Evolutionary conservation across 2,888 invertebrate genomes (phyloP), one percentile per base, ranked within the genome.

Genomic region (Heliconius sara): DNA sequence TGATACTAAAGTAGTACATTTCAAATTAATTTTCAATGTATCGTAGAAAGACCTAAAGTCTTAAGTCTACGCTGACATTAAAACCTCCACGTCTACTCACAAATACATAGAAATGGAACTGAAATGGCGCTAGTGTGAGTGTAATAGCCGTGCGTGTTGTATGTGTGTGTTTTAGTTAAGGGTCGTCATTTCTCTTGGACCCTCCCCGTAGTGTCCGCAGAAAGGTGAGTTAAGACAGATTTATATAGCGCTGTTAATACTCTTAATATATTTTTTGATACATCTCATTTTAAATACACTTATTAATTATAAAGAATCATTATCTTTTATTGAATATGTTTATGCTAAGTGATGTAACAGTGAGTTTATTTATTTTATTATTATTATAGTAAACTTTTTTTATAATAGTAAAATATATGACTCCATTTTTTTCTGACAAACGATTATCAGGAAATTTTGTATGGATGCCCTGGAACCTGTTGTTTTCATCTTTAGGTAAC

Each of bases 171-270:
- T 92, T 94, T 95, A 95, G 95, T 95, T 95, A 95, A 95, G 95
- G 95, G 95, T 94, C 95, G 95, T 95, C 95, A 95, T 95, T 95
- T 95, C 95, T 95, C 95, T 93, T 95, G 95, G 95, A 95, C 95
- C 95, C 95, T 93, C 95, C 95, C 94, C 93, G 92, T 93, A 95
- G 92, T 95, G 95, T 95, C 95, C 95, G 94, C 95, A 94, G 94
- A 94, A 95, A 95, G 95, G 95, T 95, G 95, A 95, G 95, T 93
- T 93, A 93, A 93, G 90, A 89, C 83, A 87, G 89, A 92, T 82
- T 84, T 86, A 70, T 88, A 87, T 84, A 83, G 93, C 92, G 94
- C 73, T 89, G 91, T 68, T 88, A 73, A 39, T 65, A 83, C 77
- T n/a, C 52, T 39, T 74, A 34, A 60, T 68, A 77, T 72, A 63